Evolutionary conservation across 2,888 invertebrate genomes (phyloP), one percentile per base, ranked within the genome.

Genomic region (Norana najaformis): DNA sequence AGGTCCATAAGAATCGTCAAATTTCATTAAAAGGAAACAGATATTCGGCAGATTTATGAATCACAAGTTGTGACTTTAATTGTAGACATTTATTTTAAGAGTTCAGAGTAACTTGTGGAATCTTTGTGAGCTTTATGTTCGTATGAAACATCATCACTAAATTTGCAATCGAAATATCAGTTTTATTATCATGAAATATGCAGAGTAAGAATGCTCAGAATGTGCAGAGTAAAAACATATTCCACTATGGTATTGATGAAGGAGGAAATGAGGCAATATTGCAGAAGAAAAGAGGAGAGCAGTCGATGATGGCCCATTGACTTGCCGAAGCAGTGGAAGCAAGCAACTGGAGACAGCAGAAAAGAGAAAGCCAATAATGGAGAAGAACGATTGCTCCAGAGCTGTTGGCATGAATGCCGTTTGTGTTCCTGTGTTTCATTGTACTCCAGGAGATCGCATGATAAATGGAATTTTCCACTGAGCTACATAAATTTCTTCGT

Each of bases 261-360:
- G 6, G n/a, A 1, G n/a, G 53, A 53, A 53, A n/a, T n/a, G 69
- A 47, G 16, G 30, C n/a, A n/a, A 2, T n/a, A 69, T 8, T 69
- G 69, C 69, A 69, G 11, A 69, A n/a, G 30, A 69, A 69, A 30
- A 69, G 69, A n/a, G 69, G 30, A 69, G 11, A n/a, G n/a, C 69
- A 69, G n/a, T 69, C n/a, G 69, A 69, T 69, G 69, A 69, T n/a
- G n/a, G 13, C n/a, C 69, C 30, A 69, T 69, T 69, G 69, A 1
- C 69, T 6, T 69, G n/a, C 47, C 69, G n/a, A 11, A 69, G 69
- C 69, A 69, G 69, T 69, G n/a, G 11, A 69, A n/a, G 69, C 69
- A 69, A n/a, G 69, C 69, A n/a, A 69, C 69, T 69, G 69, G 30
- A 69, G 69, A 69, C 69, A 69, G 69, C 69, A n/a, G 69, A 69